Base-by-base conservation (phyloP, 1,140 invertebrate species). In the Arion vulgaris region DNA sequence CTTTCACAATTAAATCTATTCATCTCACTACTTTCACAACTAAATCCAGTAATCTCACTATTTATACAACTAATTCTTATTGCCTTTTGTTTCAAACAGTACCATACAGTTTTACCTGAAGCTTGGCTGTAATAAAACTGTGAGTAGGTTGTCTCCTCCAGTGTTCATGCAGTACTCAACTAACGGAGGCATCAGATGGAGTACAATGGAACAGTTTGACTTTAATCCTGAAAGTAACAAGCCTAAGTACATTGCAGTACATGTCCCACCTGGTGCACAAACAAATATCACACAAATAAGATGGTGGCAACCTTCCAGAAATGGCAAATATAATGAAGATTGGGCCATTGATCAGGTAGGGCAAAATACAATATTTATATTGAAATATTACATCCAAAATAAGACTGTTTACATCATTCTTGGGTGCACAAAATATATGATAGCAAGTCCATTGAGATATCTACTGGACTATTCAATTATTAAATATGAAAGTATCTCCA, bases 271-370 rank as follows among this genome's bases (percentile, higher is more conserved):
- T 26, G 84, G 83, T 28, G 90, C 91, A 5, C 85, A 87, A n/a
- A 89, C 89, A 23, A 91, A 91, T 38, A 81, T 90, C n/a, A 91
- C 91, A 19, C 88, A 89, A 57, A 76, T 93, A 0, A 83, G 92
- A 38, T 93, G 92, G 92, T 93, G 91, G 91, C 92, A 93, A 81
- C 92, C 92, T 5, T 92, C 91, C 1, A 66, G 81, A 19, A 85
- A 91, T 86, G 93, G 93, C 7, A 86, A 77, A 23, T 92, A 89
- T 85, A 45, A 82, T n/a, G 90, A 91, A 75, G 88, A 91, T 36
- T 93, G 92, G 92, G 91, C 92, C n/a, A 87, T 93, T 28, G 92
- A 93, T 84, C 90, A 93, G 76, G 76, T 78, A 66, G 51, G 57
- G 2, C 23, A 11, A n/a, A 57, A 57, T 57, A 23, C 53, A 57